Base-by-base conservation (phyloP, 2,888 invertebrate genomes). In the Flexamia atlantica region DNA sequence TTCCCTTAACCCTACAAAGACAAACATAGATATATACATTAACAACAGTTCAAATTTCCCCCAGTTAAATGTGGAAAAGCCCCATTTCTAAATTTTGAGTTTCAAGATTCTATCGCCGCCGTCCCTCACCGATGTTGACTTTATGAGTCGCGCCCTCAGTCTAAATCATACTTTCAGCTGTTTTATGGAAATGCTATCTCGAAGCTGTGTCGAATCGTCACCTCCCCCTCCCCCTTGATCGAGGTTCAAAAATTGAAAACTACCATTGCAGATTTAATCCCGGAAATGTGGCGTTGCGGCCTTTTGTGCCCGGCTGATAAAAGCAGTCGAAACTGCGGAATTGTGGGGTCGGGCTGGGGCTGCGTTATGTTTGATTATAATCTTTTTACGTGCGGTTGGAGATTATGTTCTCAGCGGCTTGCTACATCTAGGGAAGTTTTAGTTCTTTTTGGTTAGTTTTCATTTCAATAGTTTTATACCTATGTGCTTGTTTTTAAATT, bases 181-280 rank as follows among this genome's bases (percentile, higher is more conserved):
- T 82, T 82, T 82, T 82, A 82, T 82, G 82, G 82, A 82, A 82
- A 82, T 82, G 20, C 82, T 32, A 82, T 70, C 68, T 28, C 46
- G 36, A 20, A 72, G 53, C 32, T 57, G 79, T 79, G 36, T 36
- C 53, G 57, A 79, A 79, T 79, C 79, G 28, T 28, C 36, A 79
- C 53, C 36, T 14, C 14, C 42, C 10, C 80, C 53, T 17, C 68
- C 28, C 60, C 23, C 12, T 60, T 23, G 1, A 50, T 2, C 30
- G 30, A 2, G 40, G 40, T 4, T 36, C 10, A n/a, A 36, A 79
- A 57, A 79, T 79, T 79, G 79, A 79, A 79, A 79, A 79, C 72
- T 23, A 57, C 79, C 79, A 79, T 79, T 79, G 79, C 23, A 40
- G 72, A 17, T 72, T 72, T 72, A 72, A 72, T 72, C 40, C 72